These are phyloP conservation scores for Rhea americana DNA, from an alignment of 2,113 vertebrate species.

Conservation along the genomic window DNA sequence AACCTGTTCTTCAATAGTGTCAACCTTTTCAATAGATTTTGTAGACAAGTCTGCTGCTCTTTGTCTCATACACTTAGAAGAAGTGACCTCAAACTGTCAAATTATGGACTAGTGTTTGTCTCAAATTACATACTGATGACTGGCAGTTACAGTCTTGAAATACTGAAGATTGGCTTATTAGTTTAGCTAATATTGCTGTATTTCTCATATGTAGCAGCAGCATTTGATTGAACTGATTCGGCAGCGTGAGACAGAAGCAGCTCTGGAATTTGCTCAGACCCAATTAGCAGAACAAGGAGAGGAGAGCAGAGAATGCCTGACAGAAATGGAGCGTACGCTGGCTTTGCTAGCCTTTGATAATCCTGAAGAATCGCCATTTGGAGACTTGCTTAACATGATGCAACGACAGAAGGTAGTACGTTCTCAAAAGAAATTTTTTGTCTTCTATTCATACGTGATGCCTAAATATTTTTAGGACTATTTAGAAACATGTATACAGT, in stretches of 20 bases:
- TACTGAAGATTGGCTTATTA: background rate
- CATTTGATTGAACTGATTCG: slow-evolving; percentile 98
- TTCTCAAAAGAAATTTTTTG: background rate
- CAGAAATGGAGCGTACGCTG: slow-evolving; percentile 96
- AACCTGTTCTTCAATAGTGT: background rate
- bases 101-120: background rate
- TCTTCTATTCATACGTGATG: background rate
- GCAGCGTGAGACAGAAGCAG: slow-evolving; percentile 94
- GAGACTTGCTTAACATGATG: slow-evolving; percentile 97
- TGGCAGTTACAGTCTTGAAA: background rate
- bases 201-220: slow-evolving; percentile 83
- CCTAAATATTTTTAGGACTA: background rate
- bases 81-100: slow-evolving; percentile 20
- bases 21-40: background rate
- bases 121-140: background rate
- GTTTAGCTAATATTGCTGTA: background rate
- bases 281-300: slow-evolving; percentile 97
- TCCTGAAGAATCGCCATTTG: slow-evolving; percentile 95
- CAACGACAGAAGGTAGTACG: slow-evolving; percentile 92
- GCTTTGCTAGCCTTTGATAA: slow-evolving; percentile 95
- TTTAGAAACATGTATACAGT: fast-evolving
- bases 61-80: background rate
- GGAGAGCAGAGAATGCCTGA: slow-evolving; percentile 96
- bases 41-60: background rate
- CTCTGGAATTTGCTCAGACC: slow-evolving; percentile 96